These are phyloP conservation scores for Rhopalosiphum nymphaeae DNA, from an alignment of 2,888 invertebrate genomes.

Conservation along the genomic window DNA sequence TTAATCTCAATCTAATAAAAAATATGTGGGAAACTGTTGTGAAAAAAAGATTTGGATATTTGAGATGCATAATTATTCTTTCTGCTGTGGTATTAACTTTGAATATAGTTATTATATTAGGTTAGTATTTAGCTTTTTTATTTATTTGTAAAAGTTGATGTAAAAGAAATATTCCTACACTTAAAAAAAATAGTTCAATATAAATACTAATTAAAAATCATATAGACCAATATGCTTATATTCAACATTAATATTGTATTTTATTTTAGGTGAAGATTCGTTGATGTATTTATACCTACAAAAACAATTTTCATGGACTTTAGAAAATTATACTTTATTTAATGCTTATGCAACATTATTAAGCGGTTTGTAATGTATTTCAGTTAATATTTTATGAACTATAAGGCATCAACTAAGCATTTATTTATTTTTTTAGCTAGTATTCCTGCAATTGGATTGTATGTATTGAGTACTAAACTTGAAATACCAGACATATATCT, in stretches of 20 bases:
- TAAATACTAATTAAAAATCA: neutral
- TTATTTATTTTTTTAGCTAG: conserved; percentile 18
- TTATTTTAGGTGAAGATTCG: conserved; percentile 70
- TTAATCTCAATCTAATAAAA: conserved; percentile 46
- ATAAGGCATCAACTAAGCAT: neutral
- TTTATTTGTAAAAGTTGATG: neutral
- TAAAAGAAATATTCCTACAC: neutral
- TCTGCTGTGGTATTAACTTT: conserved; percentile 47
- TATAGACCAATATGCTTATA: neutral
- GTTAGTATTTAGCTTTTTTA: neutral
- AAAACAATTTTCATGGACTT: conserved; percentile 78
- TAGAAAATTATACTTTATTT: conserved; percentile 76
- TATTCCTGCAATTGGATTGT: conserved; percentile 43
- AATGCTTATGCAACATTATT: conserved; percentile 70
- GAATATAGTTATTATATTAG: conserved; percentile 31
- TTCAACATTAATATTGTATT: neutral
- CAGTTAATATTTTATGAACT: neutral
- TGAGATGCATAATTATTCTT: conserved; percentile 44
- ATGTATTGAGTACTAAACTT: conserved; percentile 38
- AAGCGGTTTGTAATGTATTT: conserved; percentile 37
- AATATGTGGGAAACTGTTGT: conserved; percentile 48
- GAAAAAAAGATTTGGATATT: conserved; percentile 28
- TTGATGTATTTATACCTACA: conserved; percentile 78
- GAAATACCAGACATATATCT: conserved; percentile 68
- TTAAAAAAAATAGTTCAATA: neutral